Evolutionary conservation across 2,888 invertebrate species (phyloP), one percentile per base, ranked within the genome.

Genomic region (Rhorus exstirpatorius): DNA sequence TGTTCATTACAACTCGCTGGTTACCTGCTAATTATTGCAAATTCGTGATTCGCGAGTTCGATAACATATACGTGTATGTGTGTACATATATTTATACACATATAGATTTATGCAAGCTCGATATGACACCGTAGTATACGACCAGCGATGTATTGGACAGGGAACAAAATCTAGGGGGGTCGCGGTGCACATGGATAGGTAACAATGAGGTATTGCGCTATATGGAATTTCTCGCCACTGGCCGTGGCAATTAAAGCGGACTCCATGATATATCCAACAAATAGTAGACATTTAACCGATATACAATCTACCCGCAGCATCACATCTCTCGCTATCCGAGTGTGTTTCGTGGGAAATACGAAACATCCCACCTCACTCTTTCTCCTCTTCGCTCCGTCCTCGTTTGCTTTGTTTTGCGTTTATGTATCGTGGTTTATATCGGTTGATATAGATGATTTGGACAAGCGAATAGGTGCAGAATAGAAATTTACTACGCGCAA

Each of bases 151-250:
- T 12, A 49, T 72, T 10, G 55, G 38, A 41, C 49, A 12, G 31
- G 4, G 31, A 46, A 55, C 35, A 68, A 44, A 68, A 53, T 70
- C 35, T 46, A 17, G 10, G 14, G 26, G 49, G 38, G 49, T 17
- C 19, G 63, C 74, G 35, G 44, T 44, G 26, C 10, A 49, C 35
- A 58, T 46, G 51, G 24, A 44, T 31, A 49, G 26, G 41, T 82
- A 79, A 79, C 76, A 79, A 79, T 84, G 72, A 76, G 58, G 72
- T 74, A 79, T 76, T 53, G 61, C 44, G 31, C 17, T 67, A 44
- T 51, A 53, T 70, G 19, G 24, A 51, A 46, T 68, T 61, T 49
- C 60, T 63, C 79, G 31, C 63, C 12, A 26, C 35, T 49, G 26
- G 35, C 31, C 31, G 65, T 51, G 65, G 53, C 81, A 83, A 81